These are phyloP conservation scores for Myrmecophaga tridactyla DNA, from an alignment of 2,113 vertebrate genomes.

Conservation along the genomic window DNA sequence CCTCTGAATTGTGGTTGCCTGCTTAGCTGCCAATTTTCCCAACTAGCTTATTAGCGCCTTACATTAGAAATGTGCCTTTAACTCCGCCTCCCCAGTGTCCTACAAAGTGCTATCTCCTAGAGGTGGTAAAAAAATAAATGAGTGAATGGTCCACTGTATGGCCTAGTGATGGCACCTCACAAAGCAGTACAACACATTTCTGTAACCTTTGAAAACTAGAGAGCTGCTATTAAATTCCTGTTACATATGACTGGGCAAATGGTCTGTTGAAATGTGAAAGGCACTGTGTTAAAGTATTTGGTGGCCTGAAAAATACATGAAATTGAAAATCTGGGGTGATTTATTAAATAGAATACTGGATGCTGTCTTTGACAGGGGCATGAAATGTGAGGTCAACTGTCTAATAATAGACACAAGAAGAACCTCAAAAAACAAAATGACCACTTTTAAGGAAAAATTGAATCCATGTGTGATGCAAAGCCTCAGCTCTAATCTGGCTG, in stretches of 20 bases:
- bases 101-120: neutral
- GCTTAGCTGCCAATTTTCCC: neutral
- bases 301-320: neutral
- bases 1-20: neutral
- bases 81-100: neutral
- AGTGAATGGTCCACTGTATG: neutral
- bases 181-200: neutral
- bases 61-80: neutral
- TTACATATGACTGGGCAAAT: neutral
- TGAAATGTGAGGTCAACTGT: neutral
- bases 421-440: neutral
- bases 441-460: neutral
- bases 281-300: neutral
- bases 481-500: neutral
- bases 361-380: neutral
- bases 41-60: neutral
- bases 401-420: neutral
- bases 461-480: neutral
- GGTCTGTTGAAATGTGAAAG: neutral
- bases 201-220: slow-evolving; percentile 9
- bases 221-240: neutral
- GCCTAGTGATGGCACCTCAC: neutral
- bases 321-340: neutral
- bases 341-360: neutral
- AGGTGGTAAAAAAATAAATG: neutral